A percentile compares a stretch with the other conserved stretches of the same genome.
Conservation (phyloP, 2,113 vertebrate genomes). For the Cololabis saira region DNA sequence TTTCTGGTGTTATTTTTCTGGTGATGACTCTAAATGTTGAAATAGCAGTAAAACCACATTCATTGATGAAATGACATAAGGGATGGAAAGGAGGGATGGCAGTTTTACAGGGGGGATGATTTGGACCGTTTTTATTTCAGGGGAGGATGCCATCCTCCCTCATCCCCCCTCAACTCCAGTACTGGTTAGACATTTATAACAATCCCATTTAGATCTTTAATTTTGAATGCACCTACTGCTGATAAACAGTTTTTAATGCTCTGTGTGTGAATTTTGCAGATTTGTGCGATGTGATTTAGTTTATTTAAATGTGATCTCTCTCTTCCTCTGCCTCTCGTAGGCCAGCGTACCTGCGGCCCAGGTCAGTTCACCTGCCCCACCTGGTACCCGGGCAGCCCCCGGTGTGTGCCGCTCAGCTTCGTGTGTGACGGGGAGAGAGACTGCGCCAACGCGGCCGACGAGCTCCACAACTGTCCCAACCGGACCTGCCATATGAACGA, state of each 20-base stretch:
- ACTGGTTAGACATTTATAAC: background rate
- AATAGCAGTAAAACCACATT: no score
- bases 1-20: no score
- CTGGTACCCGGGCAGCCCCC: slow-evolving; percentile 79
- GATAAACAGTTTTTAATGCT: background rate
- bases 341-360: slow-evolving; percentile 85
- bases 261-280: background rate
- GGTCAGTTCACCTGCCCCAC: slow-evolving; percentile 89
- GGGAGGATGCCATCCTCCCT: no score
- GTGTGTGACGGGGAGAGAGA: slow-evolving; percentile 92
- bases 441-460: slow-evolving; percentile 81
- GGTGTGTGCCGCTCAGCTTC: slow-evolving; percentile 85
- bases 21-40: no score
- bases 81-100: no score
- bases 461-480: slow-evolving; percentile 79
- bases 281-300: background rate
- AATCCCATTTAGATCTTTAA: no score
- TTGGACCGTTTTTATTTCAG: no score
- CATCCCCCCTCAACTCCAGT: no score
- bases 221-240: no score
- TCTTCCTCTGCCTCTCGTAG: slow-evolving; percentile 35
- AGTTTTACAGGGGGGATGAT: no score
- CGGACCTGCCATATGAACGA: slow-evolving; percentile 77
- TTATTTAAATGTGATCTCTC: background rate
- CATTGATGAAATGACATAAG: no score